A percentile compares a stretch with the other conserved stretches of the same genome.
Conservation (phyloP, 2,888 invertebrate species). For the Tryphoninae sp. region DNA sequence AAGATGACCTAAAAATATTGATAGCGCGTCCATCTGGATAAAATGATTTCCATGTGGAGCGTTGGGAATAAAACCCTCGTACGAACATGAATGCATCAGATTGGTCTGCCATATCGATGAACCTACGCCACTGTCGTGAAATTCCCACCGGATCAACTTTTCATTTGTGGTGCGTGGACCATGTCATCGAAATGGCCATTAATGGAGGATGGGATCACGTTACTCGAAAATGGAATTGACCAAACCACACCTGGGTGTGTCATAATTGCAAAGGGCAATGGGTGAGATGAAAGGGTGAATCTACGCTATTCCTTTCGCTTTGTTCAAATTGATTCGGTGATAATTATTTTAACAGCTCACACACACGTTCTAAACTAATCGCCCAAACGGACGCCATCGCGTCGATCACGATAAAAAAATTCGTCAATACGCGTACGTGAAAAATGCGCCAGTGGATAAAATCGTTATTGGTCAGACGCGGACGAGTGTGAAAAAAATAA, state of each 20-base stretch:
- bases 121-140: no score
- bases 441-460: not conserved
- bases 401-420: not conserved
- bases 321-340: not conserved
- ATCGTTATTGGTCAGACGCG: conserved; percentile 1
- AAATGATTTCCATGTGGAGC: no score
- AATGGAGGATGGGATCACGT: not conserved
- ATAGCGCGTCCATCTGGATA: no score
- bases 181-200: not conserved
- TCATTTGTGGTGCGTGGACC: not conserved
- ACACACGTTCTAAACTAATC: not conserved
- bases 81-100: no score
- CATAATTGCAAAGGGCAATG: not conserved
- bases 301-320: not conserved
- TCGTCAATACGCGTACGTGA: not conserved
- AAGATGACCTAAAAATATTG: no score
- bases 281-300: conserved; percentile 15
- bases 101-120: no score
- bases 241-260: not conserved
- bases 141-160: not conserved
- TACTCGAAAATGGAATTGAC: conserved; percentile 15
- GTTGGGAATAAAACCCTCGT: no score
- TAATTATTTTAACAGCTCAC: conserved; percentile 9
- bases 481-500: not conserved
- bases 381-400: not conserved